phyloP scores from a whole-genome alignment of 2,113 vertebrate species.

The Callocephalon fimbriatum region DNA sequence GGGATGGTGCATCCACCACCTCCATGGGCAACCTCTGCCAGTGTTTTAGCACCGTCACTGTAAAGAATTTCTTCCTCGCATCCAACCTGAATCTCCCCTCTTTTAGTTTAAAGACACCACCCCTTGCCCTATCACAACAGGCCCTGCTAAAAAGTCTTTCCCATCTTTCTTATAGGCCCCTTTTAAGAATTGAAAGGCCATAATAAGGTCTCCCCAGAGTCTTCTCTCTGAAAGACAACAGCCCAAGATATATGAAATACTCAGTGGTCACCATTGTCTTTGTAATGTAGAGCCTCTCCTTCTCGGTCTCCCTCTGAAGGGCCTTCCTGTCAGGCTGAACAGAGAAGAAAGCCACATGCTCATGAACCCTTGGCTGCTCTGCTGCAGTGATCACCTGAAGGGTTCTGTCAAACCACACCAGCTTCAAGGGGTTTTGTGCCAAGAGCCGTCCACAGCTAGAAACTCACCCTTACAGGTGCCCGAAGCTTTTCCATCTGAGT shows the following conservation, averaged over 20 bases:
- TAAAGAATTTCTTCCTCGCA: too few relatives aligned
- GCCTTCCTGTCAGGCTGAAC: not conserved
- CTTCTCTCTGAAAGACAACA: not conserved
- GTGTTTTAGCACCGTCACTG: too few relatives aligned
- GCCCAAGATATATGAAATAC: not conserved
- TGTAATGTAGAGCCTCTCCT: not conserved
- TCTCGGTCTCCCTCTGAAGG: not conserved
- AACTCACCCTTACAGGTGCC: not conserved
- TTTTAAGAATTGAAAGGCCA: too few relatives aligned
- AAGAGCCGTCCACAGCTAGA: rapidly evolving
- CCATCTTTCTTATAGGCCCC: too few relatives aligned
- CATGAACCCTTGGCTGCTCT: not conserved
- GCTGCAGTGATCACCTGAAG: not conserved
- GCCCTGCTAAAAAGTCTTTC: too few relatives aligned
- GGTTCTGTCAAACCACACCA: not conserved
- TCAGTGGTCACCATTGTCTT: not conserved
- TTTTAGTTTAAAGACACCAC: too few relatives aligned
- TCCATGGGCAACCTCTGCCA: too few relatives aligned
- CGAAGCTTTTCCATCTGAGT: not conserved
- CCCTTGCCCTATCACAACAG: too few relatives aligned
- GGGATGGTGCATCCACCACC: too few relatives aligned
- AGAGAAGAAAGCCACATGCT: not conserved
- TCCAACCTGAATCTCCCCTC: too few relatives aligned
- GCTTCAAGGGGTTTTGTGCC: not conserved
- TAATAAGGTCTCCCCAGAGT: too few relatives aligned